phyloP scores from a whole-genome alignment of 2,113 vertebrate genomes.

The Laterallus jamaicensis region DNA sequence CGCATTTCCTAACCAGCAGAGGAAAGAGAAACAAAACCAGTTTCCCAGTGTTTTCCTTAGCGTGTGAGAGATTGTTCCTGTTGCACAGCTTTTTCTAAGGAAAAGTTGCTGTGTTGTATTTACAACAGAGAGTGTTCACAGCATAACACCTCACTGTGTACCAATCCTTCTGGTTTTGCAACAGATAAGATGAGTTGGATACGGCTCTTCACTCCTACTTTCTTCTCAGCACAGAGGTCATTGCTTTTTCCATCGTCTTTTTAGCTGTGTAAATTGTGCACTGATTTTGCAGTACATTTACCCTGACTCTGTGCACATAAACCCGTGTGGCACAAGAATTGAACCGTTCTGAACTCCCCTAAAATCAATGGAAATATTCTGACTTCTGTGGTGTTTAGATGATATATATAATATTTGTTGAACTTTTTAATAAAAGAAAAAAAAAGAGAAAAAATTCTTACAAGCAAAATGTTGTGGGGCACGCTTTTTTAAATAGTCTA shows the following conservation, averaged over 20 bases:
- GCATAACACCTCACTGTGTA: neutral
- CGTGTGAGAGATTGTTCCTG: neutral
- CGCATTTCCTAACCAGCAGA: neutral
- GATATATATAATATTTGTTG: neutral
- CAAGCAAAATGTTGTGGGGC: neutral
- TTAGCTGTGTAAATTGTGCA: neutral
- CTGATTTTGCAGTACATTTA: conserved; percentile 4
- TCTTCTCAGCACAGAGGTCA: neutral
- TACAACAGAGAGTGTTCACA: neutral
- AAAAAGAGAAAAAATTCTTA: neutral
- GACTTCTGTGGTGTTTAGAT: neutral
- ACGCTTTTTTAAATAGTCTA: neutral
- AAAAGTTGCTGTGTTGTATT: neutral
- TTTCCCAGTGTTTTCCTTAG: neutral
- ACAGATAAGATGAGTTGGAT: neutral
- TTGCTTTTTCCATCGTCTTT: neutral
- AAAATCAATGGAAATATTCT: neutral
- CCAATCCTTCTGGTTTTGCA: neutral
- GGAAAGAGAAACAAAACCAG: neutral
- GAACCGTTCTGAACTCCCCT: neutral
- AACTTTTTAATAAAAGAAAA: neutral
- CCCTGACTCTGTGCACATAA: neutral
- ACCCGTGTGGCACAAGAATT: neutral
- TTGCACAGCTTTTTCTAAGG: neutral
- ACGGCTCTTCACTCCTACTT: accelerated